These are phyloP conservation scores for Molossus molossus DNA, from an alignment of 2,797 vertebrate species.

Conservation along the genomic window DNA sequence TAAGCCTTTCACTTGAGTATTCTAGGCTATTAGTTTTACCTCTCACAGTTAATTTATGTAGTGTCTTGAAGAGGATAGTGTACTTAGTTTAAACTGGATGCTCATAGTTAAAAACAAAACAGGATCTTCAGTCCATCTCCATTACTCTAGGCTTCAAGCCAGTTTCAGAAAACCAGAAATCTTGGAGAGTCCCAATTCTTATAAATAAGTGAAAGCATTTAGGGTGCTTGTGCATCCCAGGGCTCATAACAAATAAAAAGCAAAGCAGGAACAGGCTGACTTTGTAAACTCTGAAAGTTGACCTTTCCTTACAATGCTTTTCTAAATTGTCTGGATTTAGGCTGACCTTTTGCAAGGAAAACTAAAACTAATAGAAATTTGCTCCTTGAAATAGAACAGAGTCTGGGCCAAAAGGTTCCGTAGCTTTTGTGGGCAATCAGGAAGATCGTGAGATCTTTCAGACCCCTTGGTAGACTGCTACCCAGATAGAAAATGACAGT, in stretches of 20 bases:
- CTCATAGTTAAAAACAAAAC: neutral
- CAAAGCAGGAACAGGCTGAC: constrained; percentile 25
- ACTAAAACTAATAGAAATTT: constrained; percentile 15
- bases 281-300: constrained; percentile 34
- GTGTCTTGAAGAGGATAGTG: neutral
- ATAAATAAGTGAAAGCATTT: constrained; percentile 22
- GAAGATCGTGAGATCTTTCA: constrained; percentile 5
- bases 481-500: neutral
- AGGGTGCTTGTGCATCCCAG: neutral
- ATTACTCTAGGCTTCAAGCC: constrained; percentile 14
- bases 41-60: constrained; percentile 5
- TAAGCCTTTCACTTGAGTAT: neutral
- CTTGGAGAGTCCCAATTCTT: neutral
- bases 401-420: neutral
- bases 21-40: neutral
- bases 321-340: neutral
- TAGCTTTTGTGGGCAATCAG: neutral
- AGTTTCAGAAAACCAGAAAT: constrained; percentile 62
- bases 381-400: neutral
- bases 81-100: constrained; percentile 25
- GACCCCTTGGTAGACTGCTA: neutral
- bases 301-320: neutral
- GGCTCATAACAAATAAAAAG: neutral
- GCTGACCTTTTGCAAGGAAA: neutral
- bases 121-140: neutral